Percentiles rank a stretch among this genome's conserved stretches.
These are phyloP conservation scores for Luscinia megarhynchos DNA, from an alignment of 2,797 vertebrate genomes.

Conservation along the genomic window DNA sequence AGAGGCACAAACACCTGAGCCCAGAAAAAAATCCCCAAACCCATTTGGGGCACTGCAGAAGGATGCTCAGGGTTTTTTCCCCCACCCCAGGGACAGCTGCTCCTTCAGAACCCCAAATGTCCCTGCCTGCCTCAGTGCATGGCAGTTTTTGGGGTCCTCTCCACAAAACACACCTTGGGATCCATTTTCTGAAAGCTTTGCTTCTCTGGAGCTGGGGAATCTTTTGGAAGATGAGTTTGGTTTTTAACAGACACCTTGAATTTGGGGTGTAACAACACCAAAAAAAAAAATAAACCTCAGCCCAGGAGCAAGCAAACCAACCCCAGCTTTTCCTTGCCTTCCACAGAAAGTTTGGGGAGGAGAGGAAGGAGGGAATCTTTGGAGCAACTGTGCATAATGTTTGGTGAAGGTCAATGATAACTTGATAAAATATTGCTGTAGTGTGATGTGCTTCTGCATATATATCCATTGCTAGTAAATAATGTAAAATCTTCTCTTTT, in stretches of 20 bases:
- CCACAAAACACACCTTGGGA: background rate
- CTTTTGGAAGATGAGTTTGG: background rate
- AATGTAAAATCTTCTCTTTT: slow-evolving; percentile 4
- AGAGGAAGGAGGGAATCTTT: background rate
- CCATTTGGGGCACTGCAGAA: background rate
- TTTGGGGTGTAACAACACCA: background rate
- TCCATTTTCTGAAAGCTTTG: background rate
- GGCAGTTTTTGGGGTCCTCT: background rate
- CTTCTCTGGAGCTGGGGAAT: background rate
- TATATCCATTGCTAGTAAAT: slow-evolving; percentile 46
- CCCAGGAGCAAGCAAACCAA: background rate
- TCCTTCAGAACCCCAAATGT: background rate
- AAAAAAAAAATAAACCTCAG: background rate
- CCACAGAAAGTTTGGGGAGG: background rate
- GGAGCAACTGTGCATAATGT: background rate
- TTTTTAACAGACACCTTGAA: background rate
- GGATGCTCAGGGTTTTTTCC: background rate
- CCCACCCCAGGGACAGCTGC: background rate
- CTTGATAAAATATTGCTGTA: slow-evolving; percentile 7
- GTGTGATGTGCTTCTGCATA: slow-evolving; percentile 48
- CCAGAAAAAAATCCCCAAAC: background rate
- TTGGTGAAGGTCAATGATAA: background rate
- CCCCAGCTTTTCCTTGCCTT: background rate
- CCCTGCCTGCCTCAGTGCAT: background rate
- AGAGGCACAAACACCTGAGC: background rate